Evolutionary conservation across 2,888 invertebrate genomes (phyloP).

Genomic region (Anoplius nigerrimus): DNA sequence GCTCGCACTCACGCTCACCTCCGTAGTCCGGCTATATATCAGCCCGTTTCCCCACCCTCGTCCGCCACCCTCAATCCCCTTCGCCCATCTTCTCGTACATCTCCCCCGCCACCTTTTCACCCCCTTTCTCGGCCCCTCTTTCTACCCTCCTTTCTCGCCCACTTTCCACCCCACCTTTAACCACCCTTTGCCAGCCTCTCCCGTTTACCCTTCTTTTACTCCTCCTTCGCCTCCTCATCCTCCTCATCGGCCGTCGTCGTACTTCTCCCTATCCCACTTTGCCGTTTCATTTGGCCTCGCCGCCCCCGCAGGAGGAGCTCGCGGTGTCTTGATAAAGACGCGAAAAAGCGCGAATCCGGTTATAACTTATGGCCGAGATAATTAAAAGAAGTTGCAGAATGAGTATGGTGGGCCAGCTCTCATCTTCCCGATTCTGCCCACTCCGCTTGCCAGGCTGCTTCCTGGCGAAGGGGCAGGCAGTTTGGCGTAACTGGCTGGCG

Average conservation of each 20-base stretch:
- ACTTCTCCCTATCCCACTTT: not conserved
- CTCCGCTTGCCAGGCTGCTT: too few species aligned
- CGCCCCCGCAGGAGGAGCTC: slow-evolving; percentile 2
- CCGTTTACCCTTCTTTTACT: not conserved
- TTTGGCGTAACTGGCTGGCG: too few species aligned
- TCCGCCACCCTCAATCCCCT: slow-evolving; percentile 19
- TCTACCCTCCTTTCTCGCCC: not conserved
- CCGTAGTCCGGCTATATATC: slow-evolving; percentile 46
- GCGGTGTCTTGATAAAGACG: slow-evolving; percentile 38
- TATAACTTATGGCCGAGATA: slow-evolving; percentile 47
- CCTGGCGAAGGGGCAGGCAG: too few species aligned
- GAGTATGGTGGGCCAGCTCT: not conserved
- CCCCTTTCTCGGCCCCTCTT: slow-evolving; percentile 15
- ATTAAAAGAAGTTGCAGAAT: slow-evolving; percentile 45
- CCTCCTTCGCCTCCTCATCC: slow-evolving; percentile 11
- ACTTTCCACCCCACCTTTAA: not conserved
- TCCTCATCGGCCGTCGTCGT: not conserved
- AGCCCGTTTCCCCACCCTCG: slow-evolving; percentile 32
- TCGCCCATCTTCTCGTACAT: slow-evolving; percentile 33
- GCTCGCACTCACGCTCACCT: slow-evolving; percentile 21
- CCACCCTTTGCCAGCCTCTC: not conserved
- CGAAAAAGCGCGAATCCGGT: slow-evolving; percentile 51
- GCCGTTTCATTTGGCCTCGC: slow-evolving; percentile 14
- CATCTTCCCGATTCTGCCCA: too few species aligned
- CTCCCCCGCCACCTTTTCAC: slow-evolving; percentile 19